Conservation (phyloP, 2,797 vertebrate genomes). For the Glossophaga mutica region DNA sequence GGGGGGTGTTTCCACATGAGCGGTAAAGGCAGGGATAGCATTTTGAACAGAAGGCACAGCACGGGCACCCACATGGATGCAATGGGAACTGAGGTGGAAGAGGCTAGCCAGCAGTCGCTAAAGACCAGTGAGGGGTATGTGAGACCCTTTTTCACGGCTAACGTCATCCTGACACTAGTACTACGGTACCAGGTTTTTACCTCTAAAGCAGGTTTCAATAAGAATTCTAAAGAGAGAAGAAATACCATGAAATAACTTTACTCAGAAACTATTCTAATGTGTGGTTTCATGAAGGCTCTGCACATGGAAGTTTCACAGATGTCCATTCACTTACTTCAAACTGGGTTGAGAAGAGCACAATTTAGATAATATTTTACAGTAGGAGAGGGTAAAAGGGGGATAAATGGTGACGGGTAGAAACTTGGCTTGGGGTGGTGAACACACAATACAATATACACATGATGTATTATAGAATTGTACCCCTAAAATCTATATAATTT, state of each 20-base stretch:
- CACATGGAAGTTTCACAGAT: not conserved
- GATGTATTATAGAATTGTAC: not conserved
- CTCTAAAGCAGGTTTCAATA: not conserved
- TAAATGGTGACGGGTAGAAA: not conserved
- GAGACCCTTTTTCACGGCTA: not conserved
- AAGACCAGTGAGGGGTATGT: not conserved
- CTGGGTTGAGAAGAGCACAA: not conserved
- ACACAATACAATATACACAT: not conserved
- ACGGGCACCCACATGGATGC: not conserved
- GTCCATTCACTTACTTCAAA: not conserved
- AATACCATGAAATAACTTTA: not conserved
- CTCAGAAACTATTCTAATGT: not conserved
- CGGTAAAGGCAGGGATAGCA: not conserved
- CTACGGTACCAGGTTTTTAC: not conserved
- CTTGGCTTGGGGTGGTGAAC: not conserved
- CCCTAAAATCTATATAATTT: not conserved
- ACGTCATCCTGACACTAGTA: not conserved
- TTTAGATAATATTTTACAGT: not conserved
- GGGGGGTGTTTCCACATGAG: not conserved
- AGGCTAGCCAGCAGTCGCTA: not conserved
- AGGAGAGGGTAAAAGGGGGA: not conserved
- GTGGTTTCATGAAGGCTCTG: not conserved
- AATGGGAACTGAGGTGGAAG: not conserved
- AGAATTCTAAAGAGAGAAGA: not conserved
- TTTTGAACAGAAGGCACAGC: constrained; percentile 38